Conservation (phyloP, 2,113 vertebrate genomes). For the Atherinomorus stipes region DNA sequence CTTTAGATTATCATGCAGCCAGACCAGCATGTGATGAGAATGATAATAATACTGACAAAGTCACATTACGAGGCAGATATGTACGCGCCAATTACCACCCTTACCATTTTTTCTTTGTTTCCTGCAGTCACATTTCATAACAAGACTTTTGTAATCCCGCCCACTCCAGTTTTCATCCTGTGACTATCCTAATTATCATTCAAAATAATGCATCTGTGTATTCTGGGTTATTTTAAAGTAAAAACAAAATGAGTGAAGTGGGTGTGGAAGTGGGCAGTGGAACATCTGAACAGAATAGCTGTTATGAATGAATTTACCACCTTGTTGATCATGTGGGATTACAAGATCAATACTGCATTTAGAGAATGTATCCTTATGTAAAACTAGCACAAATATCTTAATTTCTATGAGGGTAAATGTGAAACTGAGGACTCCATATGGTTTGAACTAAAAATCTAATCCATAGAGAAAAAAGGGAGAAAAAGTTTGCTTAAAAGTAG, state of each 20-base stretch:
- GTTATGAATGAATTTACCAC: slow-evolving; percentile 38
- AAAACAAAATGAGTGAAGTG: slow-evolving; percentile 36
- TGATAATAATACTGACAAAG: slow-evolving; percentile 24
- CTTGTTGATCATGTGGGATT: slow-evolving; percentile 13
- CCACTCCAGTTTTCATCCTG: background rate
- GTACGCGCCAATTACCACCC: too few relatives aligned
- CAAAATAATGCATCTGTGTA: background rate
- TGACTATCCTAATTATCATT: background rate
- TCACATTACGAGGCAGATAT: slow-evolving; percentile 23
- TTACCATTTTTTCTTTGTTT: background rate
- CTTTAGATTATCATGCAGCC: slow-evolving; percentile 19
- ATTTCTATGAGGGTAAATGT: background rate
- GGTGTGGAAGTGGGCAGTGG: slow-evolving; percentile 48
- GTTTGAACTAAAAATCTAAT: too few relatives aligned
- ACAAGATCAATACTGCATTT: slow-evolving; percentile 35
- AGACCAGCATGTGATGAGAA: slow-evolving; percentile 23
- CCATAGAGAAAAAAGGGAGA: background rate
- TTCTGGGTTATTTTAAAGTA: slow-evolving; percentile 19
- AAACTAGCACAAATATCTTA: background rate
- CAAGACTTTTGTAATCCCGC: slow-evolving; percentile 5
- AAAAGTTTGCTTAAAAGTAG: too few relatives aligned
- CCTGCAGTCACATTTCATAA: background rate
- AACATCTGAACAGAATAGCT: slow-evolving; percentile 28
- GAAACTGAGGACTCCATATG: background rate
- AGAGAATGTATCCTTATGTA: slow-evolving; percentile 15